A percentile compares a stretch with the other conserved stretches of the same genome.
phyloP scores from a whole-genome alignment of 2,797 vertebrate genomes.

The Spondyliosoma cantharus region DNA sequence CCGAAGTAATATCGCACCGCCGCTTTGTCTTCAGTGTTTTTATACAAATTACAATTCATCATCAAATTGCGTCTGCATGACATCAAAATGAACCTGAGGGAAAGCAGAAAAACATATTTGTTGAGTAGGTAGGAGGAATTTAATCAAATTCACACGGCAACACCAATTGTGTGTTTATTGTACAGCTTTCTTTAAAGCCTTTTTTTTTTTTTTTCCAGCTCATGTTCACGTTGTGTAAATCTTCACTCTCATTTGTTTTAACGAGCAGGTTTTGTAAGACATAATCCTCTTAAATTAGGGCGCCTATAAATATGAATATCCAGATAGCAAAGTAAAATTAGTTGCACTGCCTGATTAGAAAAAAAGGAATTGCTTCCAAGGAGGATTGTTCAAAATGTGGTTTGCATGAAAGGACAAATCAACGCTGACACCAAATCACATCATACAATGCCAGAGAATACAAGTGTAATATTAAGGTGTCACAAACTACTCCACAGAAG shows the following conservation, averaged over 20 bases:
- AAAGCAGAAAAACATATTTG: background rate
- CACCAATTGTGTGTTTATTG: background rate
- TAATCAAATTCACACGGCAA: background rate
- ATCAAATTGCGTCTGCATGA: background rate
- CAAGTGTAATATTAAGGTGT: background rate
- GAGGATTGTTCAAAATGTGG: constrained; percentile 1
- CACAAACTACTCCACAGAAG: background rate
- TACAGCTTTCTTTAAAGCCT: background rate
- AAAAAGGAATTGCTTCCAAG: background rate
- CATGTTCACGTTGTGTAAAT: background rate
- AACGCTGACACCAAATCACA: background rate
- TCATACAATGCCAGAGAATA: background rate
- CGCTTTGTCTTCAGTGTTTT: constrained; percentile 3
- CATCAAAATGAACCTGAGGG: background rate
- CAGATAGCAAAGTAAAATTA: background rate
- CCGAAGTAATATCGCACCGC: background rate
- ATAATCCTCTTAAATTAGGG: background rate
- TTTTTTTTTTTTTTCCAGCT: background rate
- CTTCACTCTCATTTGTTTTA: background rate
- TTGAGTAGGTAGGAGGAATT: background rate
- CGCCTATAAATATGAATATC: background rate
- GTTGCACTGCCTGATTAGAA: background rate
- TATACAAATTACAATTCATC: background rate
- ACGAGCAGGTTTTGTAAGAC: background rate
- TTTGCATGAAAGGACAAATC: constrained; percentile 9